A percentile compares a stretch with the other conserved stretches of the same genome.
Conservation (phyloP, 2,113 vertebrate species). For the Oryzias curvinotus region DNA sequence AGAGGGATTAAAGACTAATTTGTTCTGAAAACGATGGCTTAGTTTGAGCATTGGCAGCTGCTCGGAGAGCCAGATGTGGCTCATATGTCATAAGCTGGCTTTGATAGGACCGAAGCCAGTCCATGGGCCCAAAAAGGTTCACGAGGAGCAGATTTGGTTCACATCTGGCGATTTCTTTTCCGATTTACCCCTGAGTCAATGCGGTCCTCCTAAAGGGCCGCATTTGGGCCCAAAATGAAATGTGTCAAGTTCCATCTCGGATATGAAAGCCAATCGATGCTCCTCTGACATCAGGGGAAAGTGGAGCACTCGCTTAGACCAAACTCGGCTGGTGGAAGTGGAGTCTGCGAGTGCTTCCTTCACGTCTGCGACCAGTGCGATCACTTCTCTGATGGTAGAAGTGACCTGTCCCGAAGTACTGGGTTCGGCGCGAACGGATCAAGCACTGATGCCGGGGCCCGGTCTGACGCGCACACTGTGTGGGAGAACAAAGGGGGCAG, state of each 20-base stretch:
- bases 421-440: slow-evolving; percentile 45
- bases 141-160: too few relatives aligned
- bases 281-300: slow-evolving; percentile 50
- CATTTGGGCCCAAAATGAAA: neutral
- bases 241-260: slow-evolving; percentile 19
- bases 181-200: too few relatives aligned
- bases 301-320: slow-evolving; percentile 44
- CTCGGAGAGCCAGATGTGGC: too few relatives aligned
- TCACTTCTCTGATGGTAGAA: slow-evolving; percentile 63
- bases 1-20: too few relatives aligned
- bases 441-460: slow-evolving; percentile 60
- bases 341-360: slow-evolving; percentile 27
- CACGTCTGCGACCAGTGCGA: slow-evolving; percentile 27
- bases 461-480: slow-evolving; percentile 66
- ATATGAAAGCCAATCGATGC: slow-evolving; percentile 44
- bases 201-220: too few relatives aligned
- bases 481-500: slow-evolving; percentile 64
- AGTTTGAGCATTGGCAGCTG: too few relatives aligned
- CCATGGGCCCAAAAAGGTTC: too few relatives aligned
- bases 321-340: slow-evolving; percentile 24
- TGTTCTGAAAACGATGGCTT: too few relatives aligned
- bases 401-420: slow-evolving; percentile 57
- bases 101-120: too few relatives aligned
- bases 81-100: too few relatives aligned
- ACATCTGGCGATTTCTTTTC: too few relatives aligned